Base-by-base conservation (phyloP, 2,797 vertebrate species). In the Fundulus diaphanus region DNA sequence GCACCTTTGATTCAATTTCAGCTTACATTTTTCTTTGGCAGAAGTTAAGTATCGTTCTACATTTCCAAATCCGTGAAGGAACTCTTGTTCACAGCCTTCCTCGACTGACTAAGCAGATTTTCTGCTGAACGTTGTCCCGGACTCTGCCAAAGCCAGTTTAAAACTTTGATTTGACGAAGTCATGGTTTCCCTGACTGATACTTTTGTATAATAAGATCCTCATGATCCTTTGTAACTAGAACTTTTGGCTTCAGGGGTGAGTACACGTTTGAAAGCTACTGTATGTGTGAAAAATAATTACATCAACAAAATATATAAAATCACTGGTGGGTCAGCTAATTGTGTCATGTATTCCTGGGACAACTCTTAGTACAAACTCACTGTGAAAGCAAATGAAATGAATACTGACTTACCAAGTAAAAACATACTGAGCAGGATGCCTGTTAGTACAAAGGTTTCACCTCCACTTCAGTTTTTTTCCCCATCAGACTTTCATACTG, bases 321-420 rank as follows among this genome's bases (percentile, higher is more conserved):
- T 66, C 37, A 1, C 5, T 44, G 7, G 24, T 44, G 24, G 15
- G 8, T 66, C 24, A 66, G 2, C 27, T 44, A 66, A 27, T 66
- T 42, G 37, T 42, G 40, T 6, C 63, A 66, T 16, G 1, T 44
- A 27, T 44, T 44, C 35, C 9, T 65, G 35, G 61, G 61, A 65
- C 35, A 40, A 65, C 22, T 40, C 11, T n/a, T 12, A 40, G 40
- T n/a, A 13, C 22, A 40, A 65, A 13, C 61, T 6, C 22, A 40
- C 5, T 65, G n/a, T 65, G 35, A 65, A 44, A 66, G 2, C n/a
- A 66, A 66, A 24, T 44, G 13, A 78, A 71, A 48, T 77, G 44
- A 88, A 79, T 74, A 65, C 82, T 73, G 77, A 95, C 95, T 95
- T 89, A 95, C 95, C 95, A 70, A 95, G 84, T 86, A 94, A 90